These are phyloP conservation scores for Delichon dasypus DNA, from an alignment of 2,797 vertebrate genomes.

Conservation along the genomic window DNA sequence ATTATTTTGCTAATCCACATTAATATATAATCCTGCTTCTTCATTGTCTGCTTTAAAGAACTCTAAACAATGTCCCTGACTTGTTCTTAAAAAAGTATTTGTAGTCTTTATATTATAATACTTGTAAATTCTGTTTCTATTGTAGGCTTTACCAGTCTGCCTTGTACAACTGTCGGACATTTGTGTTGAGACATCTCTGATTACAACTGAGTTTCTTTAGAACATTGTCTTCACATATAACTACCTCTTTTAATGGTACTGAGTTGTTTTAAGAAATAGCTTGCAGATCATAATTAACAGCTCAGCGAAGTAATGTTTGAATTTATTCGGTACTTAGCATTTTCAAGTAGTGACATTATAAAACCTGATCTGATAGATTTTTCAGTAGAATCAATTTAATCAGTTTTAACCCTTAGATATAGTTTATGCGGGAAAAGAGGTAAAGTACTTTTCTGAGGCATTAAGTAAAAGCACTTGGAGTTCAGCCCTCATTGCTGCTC, in stretches of 20 bases:
- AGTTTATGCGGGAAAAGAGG: not conserved
- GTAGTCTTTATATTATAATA: not conserved
- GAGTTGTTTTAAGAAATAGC: not conserved
- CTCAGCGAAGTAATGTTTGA: not conserved
- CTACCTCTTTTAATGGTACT: not conserved
- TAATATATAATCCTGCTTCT: not conserved
- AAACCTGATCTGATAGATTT: not conserved
- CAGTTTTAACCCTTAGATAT: not conserved
- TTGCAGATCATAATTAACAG: not conserved
- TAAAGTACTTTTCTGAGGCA: not conserved
- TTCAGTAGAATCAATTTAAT: not conserved
- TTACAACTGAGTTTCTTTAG: not conserved
- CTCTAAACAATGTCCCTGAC: not conserved
- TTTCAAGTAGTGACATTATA: not conserved
- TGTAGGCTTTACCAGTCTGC: not conserved
- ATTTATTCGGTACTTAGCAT: not conserved
- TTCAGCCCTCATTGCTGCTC: not conserved
- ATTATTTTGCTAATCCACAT: not conserved
- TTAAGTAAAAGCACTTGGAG: not conserved
- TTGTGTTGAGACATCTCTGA: not conserved
- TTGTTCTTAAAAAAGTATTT: not conserved
- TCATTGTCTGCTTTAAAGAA: not conserved
- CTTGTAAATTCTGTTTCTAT: not conserved
- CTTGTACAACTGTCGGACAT: not conserved
- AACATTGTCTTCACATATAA: not conserved